phyloP scores from a whole-genome alignment of 2,888 invertebrate species.

The Callimorpha dominula region DNA sequence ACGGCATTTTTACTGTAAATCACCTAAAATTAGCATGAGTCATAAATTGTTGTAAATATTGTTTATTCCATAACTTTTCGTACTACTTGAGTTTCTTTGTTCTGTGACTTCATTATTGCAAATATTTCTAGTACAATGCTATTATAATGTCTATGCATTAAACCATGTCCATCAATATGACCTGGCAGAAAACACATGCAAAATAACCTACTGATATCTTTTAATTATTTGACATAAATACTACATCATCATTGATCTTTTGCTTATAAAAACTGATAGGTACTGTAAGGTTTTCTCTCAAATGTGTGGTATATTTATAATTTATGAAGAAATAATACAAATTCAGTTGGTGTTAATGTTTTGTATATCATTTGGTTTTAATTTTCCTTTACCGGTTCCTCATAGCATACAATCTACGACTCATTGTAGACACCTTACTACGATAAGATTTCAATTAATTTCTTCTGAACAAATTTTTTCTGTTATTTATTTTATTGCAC shows the following conservation, averaged over 20 bases:
- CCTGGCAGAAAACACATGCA: background rate
- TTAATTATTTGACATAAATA: background rate
- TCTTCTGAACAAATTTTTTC: background rate
- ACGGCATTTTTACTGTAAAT: conserved; percentile 18
- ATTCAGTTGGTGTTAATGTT: background rate
- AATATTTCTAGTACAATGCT: background rate
- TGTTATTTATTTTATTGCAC: background rate
- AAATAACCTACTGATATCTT: background rate
- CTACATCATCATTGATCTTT: background rate
- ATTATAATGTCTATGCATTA: background rate
- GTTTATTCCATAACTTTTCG: conserved; percentile 12
- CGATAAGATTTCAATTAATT: background rate
- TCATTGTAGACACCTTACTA: background rate
- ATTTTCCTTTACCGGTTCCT: background rate
- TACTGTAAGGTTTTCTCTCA: background rate
- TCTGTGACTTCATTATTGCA: background rate
- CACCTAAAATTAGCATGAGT: conserved; percentile 20
- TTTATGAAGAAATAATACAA: background rate
- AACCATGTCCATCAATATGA: background rate
- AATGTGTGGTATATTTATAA: background rate
- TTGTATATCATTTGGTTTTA: background rate
- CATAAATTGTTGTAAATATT: conserved; percentile 22
- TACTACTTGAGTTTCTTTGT: conserved; percentile 14
- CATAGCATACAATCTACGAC: background rate
- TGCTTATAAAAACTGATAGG: background rate